Evolutionary conservation across 2,797 vertebrate genomes (phyloP).

Genomic region (Acanthiza pusilla): DNA sequence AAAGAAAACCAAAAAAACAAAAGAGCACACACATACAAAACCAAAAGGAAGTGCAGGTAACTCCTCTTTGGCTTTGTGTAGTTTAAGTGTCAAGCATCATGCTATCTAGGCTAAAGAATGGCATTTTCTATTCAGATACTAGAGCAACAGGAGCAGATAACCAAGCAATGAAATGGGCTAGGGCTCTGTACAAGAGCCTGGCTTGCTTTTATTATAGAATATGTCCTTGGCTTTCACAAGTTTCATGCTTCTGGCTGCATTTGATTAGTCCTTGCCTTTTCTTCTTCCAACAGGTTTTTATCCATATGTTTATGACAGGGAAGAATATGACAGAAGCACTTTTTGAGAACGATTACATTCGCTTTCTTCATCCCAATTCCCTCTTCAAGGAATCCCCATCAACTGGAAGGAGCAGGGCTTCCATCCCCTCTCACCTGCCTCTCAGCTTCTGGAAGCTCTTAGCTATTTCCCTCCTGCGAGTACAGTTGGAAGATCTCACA

Average conservation of each 20-base stretch:
- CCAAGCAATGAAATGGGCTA: neutral
- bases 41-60: neutral
- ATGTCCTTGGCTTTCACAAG: neutral
- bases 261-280: neutral
- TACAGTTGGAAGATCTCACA: neutral
- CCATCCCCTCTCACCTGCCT: neutral
- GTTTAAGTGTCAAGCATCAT: neutral
- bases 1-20: neutral
- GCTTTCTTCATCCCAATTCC: neutral
- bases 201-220: neutral
- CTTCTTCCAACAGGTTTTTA: conserved; percentile 25
- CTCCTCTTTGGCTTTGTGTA: neutral
- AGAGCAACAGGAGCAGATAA: neutral
- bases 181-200: neutral
- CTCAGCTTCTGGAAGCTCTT: neutral
- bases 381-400: neutral
- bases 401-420: neutral
- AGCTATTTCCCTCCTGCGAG: neutral
- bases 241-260: neutral
- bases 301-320: neutral
- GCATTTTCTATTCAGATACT: neutral
- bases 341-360: conserved; percentile 20
- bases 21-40: neutral
- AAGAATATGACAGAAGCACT: neutral
- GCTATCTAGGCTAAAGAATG: neutral